Evolutionary conservation across 2,113 vertebrate genomes (phyloP).

Genomic region (Grammomys surdaster): DNA sequence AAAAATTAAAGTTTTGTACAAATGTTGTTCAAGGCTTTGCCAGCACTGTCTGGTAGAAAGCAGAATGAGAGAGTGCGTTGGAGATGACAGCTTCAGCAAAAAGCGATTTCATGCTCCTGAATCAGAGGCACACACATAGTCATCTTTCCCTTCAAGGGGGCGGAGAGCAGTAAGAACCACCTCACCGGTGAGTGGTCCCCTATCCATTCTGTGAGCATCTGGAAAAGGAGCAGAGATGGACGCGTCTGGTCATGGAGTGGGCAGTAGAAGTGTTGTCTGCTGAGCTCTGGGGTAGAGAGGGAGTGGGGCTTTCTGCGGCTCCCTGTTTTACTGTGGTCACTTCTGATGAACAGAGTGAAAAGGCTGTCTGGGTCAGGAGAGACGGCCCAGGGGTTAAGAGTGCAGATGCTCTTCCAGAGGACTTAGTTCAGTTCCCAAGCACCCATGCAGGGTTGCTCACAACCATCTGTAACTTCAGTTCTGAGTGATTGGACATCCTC

Average conservation of each 20-base stretch:
- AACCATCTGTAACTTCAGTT: background rate
- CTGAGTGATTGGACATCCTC: too few species aligned
- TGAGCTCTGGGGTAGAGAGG: background rate
- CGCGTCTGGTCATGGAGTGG: background rate
- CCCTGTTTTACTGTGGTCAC: constrained; percentile 43
- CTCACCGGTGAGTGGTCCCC: background rate
- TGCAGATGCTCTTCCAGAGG: background rate
- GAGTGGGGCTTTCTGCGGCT: background rate
- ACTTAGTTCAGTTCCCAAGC: background rate
- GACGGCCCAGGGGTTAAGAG: background rate
- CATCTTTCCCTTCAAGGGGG: background rate
- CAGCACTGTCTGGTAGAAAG: background rate
- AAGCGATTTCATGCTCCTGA: constrained; percentile 11
- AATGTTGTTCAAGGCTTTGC: too few species aligned
- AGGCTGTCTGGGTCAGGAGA: background rate
- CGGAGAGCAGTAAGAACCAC: background rate
- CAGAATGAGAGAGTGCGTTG: constrained; percentile 34
- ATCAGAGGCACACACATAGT: constrained; percentile 47
- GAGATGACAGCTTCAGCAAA: constrained; percentile 60
- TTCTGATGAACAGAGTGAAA: constrained; percentile 14
- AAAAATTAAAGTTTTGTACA: constrained; percentile 40
- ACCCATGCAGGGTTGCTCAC: background rate
- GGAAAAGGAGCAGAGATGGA: background rate
- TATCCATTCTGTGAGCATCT: background rate
- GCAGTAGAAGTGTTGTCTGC: background rate